These are phyloP conservation scores for Colostygia pectinataria DNA, from an alignment of 2,888 invertebrate species.

Conservation along the genomic window DNA sequence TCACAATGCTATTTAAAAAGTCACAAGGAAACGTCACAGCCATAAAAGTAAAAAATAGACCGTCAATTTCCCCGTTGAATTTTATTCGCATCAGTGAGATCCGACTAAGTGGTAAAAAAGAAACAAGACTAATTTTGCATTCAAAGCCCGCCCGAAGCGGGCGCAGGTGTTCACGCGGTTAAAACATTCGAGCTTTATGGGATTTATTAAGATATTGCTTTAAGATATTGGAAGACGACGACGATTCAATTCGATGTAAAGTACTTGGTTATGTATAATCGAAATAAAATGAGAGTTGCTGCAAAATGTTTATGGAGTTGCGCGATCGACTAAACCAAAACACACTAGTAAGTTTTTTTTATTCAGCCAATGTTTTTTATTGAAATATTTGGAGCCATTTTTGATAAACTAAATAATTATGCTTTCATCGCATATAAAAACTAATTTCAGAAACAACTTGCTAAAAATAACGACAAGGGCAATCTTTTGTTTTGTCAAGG, in stretches of 20 bases:
- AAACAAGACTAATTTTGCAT: constrained; percentile 80
- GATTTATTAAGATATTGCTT: constrained; percentile 79
- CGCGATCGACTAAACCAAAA: too few species aligned
- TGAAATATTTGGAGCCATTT: too few species aligned
- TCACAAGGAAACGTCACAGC: constrained; percentile 34
- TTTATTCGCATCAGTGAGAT: constrained; percentile 69
- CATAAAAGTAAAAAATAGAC: constrained; percentile 56
- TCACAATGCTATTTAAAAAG: constrained; percentile 28
- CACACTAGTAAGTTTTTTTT: too few species aligned
- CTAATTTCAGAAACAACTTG: too few species aligned
- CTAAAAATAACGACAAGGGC: too few species aligned
- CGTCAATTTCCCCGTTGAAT: constrained; percentile 68
- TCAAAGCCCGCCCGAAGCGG: constrained; percentile 72
- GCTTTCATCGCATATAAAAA: too few species aligned
- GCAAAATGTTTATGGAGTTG: too few species aligned
- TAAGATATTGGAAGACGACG: constrained; percentile 68
- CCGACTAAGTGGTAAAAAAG: constrained; percentile 79
- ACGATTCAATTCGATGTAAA: constrained; percentile 47
- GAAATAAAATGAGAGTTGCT: not conserved
- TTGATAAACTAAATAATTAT: too few species aligned
- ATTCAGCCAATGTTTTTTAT: too few species aligned
- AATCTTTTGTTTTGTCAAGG: too few species aligned
- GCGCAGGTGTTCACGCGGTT: constrained; percentile 75
- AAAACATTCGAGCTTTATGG: constrained; percentile 80
- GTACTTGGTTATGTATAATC: not conserved